These are phyloP conservation scores for Drosophila sordidapex DNA, from an alignment of 2,888 invertebrate genomes.

Conservation along the genomic window DNA sequence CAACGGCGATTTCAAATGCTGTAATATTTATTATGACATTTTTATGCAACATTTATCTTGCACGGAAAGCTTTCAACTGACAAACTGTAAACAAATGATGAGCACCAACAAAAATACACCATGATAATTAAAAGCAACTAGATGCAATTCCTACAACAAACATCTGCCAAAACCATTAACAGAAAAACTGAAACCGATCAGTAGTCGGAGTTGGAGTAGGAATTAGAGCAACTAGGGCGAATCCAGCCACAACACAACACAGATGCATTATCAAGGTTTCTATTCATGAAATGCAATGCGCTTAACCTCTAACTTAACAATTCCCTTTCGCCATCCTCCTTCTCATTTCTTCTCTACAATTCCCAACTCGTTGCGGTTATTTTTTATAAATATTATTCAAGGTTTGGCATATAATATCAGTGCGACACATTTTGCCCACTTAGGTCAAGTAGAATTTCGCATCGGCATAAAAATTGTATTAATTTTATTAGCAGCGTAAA, in stretches of 20 bases:
- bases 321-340: background rate
- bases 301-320: slow-evolving; percentile 9
- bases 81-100: slow-evolving; percentile 19
- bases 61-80: background rate
- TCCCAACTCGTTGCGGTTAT: slow-evolving; percentile 30
- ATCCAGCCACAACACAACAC: slow-evolving; percentile 27
- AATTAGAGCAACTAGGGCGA: slow-evolving; percentile 38
- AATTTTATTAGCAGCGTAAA: background rate
- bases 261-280: slow-evolving; percentile 45
- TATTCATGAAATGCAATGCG: slow-evolving; percentile 36
- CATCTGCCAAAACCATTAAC: background rate
- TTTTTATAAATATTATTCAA: background rate
- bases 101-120: slow-evolving; percentile 13
- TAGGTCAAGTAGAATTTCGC: background rate
- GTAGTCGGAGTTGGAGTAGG: background rate
- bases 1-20: too few relatives aligned
- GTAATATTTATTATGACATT: too few relatives aligned
- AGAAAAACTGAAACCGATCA: background rate
- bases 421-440: background rate
- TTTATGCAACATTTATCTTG: too few relatives aligned
- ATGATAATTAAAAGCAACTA: slow-evolving; percentile 1
- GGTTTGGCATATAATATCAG: background rate
- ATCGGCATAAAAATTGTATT: background rate
- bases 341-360: slow-evolving; percentile 4
- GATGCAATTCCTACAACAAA: slow-evolving; percentile 11